phyloP scores from a whole-genome alignment of 2,113 vertebrate species.

The Pygoscelis antarcticus region DNA sequence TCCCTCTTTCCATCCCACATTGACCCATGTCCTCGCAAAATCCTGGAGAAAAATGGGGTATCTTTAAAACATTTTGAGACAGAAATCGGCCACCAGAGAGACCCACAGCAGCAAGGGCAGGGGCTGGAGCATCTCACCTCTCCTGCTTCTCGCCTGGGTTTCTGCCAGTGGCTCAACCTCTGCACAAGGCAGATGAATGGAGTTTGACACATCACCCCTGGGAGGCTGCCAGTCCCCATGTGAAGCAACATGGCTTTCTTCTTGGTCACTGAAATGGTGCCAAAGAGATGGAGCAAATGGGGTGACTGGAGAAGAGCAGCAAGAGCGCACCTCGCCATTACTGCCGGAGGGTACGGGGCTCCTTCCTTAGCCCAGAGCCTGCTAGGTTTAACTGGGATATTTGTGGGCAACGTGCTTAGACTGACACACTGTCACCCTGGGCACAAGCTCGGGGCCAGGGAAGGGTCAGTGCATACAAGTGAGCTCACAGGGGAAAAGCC shows the following conservation, averaged over 20 bases:
- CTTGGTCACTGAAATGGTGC: background rate
- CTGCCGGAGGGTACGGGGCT: background rate
- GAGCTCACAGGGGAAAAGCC: background rate
- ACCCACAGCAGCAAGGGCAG: background rate
- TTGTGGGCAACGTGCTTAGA: fast-evolving
- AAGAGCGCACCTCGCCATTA: background rate
- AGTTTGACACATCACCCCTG: background rate
- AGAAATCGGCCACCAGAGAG: background rate
- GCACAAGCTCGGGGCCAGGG: background rate
- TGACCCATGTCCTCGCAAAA: fast-evolving
- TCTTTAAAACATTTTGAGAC: background rate
- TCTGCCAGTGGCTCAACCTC: background rate
- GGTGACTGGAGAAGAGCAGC: background rate
- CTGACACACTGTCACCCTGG: background rate
- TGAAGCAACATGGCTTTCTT: background rate
- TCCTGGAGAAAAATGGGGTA: background rate
- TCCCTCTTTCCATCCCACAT: background rate
- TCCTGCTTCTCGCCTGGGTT: background rate
- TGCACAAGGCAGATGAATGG: background rate
- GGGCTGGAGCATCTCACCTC: background rate
- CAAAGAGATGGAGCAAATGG: background rate
- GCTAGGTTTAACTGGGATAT: background rate
- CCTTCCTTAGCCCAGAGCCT: background rate
- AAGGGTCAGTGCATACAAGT: fast-evolving
- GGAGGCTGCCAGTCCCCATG: background rate